phyloP scores from a whole-genome alignment of 2,888 invertebrate genomes.

The Caenorhabditis sinica region DNA sequence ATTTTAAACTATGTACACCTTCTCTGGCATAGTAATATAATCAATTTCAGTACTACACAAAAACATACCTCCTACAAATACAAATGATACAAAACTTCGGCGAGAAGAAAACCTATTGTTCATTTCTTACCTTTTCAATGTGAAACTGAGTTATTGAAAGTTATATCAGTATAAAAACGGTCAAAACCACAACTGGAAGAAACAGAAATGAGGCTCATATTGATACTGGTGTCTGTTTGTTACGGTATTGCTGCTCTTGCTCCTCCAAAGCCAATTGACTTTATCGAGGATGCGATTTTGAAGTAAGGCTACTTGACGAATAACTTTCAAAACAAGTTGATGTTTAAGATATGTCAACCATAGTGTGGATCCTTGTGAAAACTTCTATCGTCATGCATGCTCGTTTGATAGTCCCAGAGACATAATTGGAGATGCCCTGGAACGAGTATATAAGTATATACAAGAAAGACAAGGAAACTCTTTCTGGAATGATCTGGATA shows the following conservation, averaged over 20 bases:
- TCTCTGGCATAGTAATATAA: no score
- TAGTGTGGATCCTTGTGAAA: conserved; percentile 22
- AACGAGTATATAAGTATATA: background rate
- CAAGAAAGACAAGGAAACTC: background rate
- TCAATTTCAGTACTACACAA: no score
- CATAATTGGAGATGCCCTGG: background rate
- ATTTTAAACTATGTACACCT: no score
- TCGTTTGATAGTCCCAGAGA: background rate
- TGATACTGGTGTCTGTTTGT: background rate
- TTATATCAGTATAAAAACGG: no score
- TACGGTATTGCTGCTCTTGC: background rate
- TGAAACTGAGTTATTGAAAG: no score
- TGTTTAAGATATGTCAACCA: conserved; percentile 20
- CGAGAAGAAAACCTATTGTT: no score
- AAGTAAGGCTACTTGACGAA: background rate
- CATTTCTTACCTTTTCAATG: no score
- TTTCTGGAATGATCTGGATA: conserved; percentile 21
- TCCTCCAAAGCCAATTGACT: conserved; percentile 13
- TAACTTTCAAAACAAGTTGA: background rate
- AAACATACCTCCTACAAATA: no score
- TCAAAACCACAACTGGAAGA: background rate
- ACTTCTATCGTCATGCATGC: conserved; percentile 34
- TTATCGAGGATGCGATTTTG: conserved; percentile 4
- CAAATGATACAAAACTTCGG: no score
- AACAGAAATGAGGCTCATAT: background rate